Percentiles rank a stretch among this genome's conserved stretches.
phyloP scores from a whole-genome alignment of 1,140 invertebrate species.

The Drosophila sechellia region DNA sequence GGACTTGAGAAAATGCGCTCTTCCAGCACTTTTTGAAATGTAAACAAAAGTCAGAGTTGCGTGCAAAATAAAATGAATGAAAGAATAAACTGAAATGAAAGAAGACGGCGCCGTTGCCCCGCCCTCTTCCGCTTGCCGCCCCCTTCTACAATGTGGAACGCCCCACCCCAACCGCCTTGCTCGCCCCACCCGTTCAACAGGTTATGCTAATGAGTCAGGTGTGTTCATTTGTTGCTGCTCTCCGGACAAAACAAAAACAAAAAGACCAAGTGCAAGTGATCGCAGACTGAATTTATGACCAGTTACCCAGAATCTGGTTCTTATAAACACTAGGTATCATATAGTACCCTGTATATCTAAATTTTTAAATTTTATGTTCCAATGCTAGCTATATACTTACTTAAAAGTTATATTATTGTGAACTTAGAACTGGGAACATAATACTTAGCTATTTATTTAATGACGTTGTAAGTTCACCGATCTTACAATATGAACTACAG shows the following conservation, averaged over 20 bases:
- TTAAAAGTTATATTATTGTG: too few species aligned
- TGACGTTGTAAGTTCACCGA: too few species aligned
- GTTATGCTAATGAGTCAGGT: constrained; percentile 77
- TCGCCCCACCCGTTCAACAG: constrained; percentile 46
- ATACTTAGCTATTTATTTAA: too few species aligned
- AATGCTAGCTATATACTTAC: too few species aligned
- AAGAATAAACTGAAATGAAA: constrained; percentile 23
- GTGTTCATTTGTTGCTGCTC: background rate
- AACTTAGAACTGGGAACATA: too few species aligned
- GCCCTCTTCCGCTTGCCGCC: constrained; percentile 20
- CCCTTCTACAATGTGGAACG: background rate
- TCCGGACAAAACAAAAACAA: background rate
- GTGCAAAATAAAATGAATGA: constrained; percentile 53
- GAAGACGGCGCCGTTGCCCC: constrained; percentile 27
- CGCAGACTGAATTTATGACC: constrained; percentile 6
- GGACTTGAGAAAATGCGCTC: constrained; percentile 1
- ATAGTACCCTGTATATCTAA: too few species aligned
- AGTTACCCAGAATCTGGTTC: background rate
- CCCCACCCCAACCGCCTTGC: background rate
- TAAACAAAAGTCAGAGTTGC: constrained; percentile 31
- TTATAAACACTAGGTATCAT: background rate
- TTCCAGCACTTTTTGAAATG: constrained; percentile 24
- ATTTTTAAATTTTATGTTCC: too few species aligned
- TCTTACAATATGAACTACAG: background rate
- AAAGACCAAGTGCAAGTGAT: constrained; percentile 38